Evolutionary conservation across 23 tunicate species (phyloP), one percentile per base, ranked within the genome.

Genomic region (Botrylloides violaceus): DNA sequence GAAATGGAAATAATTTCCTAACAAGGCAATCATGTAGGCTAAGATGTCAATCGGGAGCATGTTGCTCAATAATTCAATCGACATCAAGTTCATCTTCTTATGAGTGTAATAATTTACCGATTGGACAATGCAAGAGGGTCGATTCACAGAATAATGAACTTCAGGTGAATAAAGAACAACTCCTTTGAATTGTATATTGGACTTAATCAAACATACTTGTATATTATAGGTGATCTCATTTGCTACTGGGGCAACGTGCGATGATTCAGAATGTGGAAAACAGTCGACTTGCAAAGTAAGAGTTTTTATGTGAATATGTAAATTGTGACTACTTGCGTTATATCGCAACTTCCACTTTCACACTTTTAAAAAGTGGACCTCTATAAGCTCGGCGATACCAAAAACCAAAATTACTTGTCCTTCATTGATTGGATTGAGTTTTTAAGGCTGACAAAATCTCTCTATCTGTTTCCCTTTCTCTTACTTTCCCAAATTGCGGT

Each of bases 101-200:
- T 2, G 49, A 25, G 23, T 87, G 95, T 37, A 48, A 76, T 31
- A 29, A 23, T n/a, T 58, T 58, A 31, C 36, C 95, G 25, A 34
- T 87, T 20, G 75, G 78, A 4, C 95, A 87, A 37, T 87, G 95
- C 79, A 87, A 80, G 66, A 60, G 82, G 49, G 75, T 76, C 4
- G 73, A 71, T 35, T 28, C 56, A 27, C 82, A 70, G 34, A 61
- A 76, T 39, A 76, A 24, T 18, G 71, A 76, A 28, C 19, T 83
- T 47, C 78, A 83, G 66, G 87, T 82, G 3, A 15, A 4, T 50
- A 23, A 43, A 9, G 53, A 15, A 43, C 9, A 0, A 25, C 30
- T 1, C 15, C 21, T 60, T 60, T n/a, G n/a, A 7, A 25, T 60
- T 60, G 22, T 60, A 25, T 1, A 60, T 60, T 1, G 65, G 19